phyloP scores from a whole-genome alignment of 2,888 invertebrate genomes.

The Deilephila elpenor region DNA sequence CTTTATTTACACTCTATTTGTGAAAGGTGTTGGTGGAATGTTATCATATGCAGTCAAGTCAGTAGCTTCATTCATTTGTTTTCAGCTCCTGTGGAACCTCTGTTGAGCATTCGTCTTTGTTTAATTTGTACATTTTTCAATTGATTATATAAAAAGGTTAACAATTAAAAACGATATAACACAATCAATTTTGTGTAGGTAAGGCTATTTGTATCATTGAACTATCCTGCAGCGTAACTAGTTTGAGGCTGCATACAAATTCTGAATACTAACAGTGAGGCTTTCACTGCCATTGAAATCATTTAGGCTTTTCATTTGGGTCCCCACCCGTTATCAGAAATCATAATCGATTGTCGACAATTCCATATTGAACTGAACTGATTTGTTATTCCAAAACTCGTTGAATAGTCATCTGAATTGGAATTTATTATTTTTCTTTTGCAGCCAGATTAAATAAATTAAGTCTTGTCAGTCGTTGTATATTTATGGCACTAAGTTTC shows the following conservation, averaged over 20 bases:
- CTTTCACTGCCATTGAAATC: background rate
- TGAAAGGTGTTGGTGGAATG: too few species aligned
- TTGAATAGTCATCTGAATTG: background rate
- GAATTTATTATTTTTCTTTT: background rate
- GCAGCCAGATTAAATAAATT: too few species aligned
- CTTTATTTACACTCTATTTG: too few species aligned
- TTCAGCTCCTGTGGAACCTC: too few species aligned
- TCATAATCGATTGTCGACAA: background rate
- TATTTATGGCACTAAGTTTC: too few species aligned
- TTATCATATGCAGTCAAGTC: too few species aligned
- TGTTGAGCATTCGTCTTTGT: too few species aligned
- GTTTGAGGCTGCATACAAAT: constrained; percentile 2
- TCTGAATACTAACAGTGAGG: constrained; percentile 1
- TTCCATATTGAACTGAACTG: background rate
- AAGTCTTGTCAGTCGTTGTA: too few species aligned
- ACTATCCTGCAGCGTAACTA: background rate
- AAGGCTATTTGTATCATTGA: background rate
- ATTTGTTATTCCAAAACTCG: background rate
- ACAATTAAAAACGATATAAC: background rate
- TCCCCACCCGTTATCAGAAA: background rate
- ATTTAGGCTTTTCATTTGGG: background rate
- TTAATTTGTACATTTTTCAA: too few species aligned
- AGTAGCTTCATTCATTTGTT: too few species aligned
- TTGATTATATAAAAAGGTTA: too few species aligned
- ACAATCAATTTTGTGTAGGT: background rate